These are phyloP conservation scores for Thecophora atra DNA, from an alignment of 2,888 invertebrate genomes.

Conservation along the genomic window DNA sequence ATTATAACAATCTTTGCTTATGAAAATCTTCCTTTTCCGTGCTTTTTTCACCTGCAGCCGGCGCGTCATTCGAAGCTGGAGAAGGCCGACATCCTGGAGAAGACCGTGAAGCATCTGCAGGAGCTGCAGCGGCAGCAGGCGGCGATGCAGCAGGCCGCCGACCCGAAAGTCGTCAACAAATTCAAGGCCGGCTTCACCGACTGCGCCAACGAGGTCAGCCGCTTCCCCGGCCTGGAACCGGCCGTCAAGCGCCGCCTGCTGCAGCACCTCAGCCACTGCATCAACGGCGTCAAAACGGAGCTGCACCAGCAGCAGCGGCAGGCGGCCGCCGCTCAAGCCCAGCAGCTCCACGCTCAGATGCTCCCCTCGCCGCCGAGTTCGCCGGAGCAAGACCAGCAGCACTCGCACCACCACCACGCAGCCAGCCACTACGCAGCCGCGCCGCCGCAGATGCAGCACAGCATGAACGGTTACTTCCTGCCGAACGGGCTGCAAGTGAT, in stretches of 20 bases:
- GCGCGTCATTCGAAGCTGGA: constrained; percentile 93
- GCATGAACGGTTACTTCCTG: constrained; percentile 71
- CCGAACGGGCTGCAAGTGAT: constrained; percentile 81
- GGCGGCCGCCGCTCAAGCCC: constrained; percentile 49
- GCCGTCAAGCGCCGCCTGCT: constrained; percentile 78
- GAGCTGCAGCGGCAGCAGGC: constrained; percentile 88
- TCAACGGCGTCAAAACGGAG: constrained; percentile 66
- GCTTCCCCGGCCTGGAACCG: constrained; percentile 79
- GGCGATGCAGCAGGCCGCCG: constrained; percentile 82
- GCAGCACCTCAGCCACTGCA: constrained; percentile 79
- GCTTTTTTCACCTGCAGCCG: constrained; percentile 73
- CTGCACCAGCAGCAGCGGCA: constrained; percentile 61
- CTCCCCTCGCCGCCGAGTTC: constrained; percentile 67
- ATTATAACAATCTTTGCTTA: not conserved
- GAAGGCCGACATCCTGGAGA: constrained; percentile 94
- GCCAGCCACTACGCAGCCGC: constrained; percentile 38
- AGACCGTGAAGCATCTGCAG: constrained; percentile 93
- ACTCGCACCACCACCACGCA: constrained; percentile 44
- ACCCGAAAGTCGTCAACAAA: constrained; percentile 84
- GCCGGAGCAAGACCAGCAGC: constrained; percentile 59
- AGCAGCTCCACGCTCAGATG: constrained; percentile 70
- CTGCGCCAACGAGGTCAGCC: constrained; percentile 84
- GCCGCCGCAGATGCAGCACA: constrained; percentile 60
- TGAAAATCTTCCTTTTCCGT: constrained; percentile 7
- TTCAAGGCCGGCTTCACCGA: constrained; percentile 90